These are phyloP conservation scores for Magallana angulata DNA, from an alignment of 1,140 invertebrate genomes.

Conservation along the genomic window DNA sequence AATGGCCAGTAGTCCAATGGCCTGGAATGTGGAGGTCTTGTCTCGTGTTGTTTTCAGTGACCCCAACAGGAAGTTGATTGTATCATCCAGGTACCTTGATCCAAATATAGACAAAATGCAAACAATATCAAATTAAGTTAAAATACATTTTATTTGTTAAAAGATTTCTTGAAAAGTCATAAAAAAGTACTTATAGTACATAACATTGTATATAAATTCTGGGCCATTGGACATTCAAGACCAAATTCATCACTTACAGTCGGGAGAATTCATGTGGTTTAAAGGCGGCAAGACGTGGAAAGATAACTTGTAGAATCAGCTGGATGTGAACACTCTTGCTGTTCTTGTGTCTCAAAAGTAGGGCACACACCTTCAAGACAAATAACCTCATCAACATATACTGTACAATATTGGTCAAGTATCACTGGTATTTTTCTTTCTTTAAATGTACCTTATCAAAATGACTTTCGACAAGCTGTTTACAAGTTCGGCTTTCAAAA, in stretches of 20 bases:
- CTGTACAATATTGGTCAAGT: not conserved
- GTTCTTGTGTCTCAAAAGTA: conserved; percentile 88
- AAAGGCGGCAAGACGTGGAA: conserved; percentile 97
- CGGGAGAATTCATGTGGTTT: conserved; percentile 88
- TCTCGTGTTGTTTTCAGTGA: conserved; percentile 88
- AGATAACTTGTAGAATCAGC: conserved; percentile 90
- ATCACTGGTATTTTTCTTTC: not conserved
- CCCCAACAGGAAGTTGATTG: conserved; percentile 88
- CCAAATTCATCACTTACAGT: conserved; percentile 68
- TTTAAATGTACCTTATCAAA: conserved; percentile 86
- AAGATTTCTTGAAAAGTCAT: too few relatives aligned
- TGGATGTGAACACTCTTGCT: conserved; percentile 91
- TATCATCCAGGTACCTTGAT: conserved; percentile 86
- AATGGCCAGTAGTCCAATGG: conserved; percentile 93
- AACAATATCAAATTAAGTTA: too few relatives aligned
- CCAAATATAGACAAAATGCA: not conserved
- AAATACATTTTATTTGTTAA: not conserved
- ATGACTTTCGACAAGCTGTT: conserved; percentile 89
- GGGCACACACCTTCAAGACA: conserved; percentile 78
- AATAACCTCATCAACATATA: not conserved
- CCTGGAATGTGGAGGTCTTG: conserved; percentile 90
- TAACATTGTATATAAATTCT: too few relatives aligned
- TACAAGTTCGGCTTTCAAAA: conserved; percentile 92
- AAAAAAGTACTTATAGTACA: too few relatives aligned
- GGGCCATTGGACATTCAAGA: too few relatives aligned